Evolutionary conservation across 2,888 invertebrate species (phyloP).

Genomic region (Maniola hyperantus): DNA sequence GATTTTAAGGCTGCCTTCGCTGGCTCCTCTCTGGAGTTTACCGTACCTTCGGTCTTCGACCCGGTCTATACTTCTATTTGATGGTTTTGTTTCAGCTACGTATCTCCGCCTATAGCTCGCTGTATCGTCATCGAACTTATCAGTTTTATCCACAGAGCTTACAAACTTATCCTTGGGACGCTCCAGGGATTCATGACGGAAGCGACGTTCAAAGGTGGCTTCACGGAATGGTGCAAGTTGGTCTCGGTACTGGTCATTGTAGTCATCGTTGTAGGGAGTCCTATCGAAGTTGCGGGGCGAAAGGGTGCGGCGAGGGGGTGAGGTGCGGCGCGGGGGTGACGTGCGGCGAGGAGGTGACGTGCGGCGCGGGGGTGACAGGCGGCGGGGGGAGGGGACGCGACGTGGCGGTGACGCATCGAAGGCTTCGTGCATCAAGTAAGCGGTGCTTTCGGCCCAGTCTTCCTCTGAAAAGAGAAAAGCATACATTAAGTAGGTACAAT

Average conservation of each 20-base stretch:
- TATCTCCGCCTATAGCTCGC: constrained; percentile 75
- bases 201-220: constrained; percentile 67
- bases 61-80: constrained; percentile 72
- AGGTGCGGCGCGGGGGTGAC: constrained; percentile 54
- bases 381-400: constrained; percentile 45
- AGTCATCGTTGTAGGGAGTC: constrained; percentile 51
- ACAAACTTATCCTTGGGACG: constrained; percentile 50
- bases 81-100: constrained; percentile 75
- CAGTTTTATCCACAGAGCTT: constrained; percentile 56
- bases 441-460: constrained; percentile 87
- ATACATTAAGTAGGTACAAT: constrained; percentile 5
- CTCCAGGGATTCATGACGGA: constrained; percentile 74
- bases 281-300: constrained; percentile 56
- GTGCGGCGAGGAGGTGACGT: constrained; percentile 51
- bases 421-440: constrained; percentile 84
- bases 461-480: constrained; percentile 84
- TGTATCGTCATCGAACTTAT: constrained; percentile 65
- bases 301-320: constrained; percentile 57
- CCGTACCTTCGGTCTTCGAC: constrained; percentile 75
- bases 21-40: constrained; percentile 68
- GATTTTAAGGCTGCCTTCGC: constrained; percentile 74
- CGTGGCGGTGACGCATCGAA: constrained; percentile 75
- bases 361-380: constrained; percentile 32
- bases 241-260: constrained; percentile 59
- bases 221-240: constrained; percentile 71